A percentile compares a stretch with the other conserved stretches of the same genome.
Evolutionary conservation across 1,140 invertebrate species (phyloP).

Genomic region (Coptotermes formosanus): DNA sequence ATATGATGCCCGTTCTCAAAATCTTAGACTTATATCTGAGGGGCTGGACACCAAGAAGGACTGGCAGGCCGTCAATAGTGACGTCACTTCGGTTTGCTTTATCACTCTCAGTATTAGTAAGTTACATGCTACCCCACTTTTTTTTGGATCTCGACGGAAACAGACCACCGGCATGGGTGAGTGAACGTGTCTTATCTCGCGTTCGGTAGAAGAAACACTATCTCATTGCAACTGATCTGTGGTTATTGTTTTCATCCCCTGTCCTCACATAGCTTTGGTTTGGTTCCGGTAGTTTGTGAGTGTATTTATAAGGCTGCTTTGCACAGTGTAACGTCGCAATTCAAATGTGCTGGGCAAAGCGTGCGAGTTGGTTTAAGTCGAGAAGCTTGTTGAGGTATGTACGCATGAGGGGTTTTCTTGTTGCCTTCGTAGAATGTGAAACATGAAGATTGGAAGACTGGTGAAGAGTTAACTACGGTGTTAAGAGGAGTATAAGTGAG

Average conservation of each 20-base stretch:
- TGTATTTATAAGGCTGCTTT: not conserved
- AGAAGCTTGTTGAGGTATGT: not conserved
- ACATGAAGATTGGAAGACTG: too few species aligned
- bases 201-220: not conserved
- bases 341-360: not conserved
- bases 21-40: too few species aligned
- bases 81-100: too few species aligned
- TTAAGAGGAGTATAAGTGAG: too few species aligned
- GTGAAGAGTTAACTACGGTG: too few species aligned
- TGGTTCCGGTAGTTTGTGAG: not conserved
- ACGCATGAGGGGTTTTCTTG: too few species aligned
- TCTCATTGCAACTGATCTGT: not conserved
- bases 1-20: too few species aligned
- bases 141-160: not conserved
- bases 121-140: not conserved
- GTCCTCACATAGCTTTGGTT: not conserved
- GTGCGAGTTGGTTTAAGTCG: not conserved
- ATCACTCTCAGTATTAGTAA: not conserved
- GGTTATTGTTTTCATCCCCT: not conserved
- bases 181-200: not conserved
- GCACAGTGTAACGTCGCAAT: not conserved
- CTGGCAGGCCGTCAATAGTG: too few species aligned
- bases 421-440: too few species aligned
- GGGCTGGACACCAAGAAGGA: too few species aligned
- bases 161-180: not conserved